Evolutionary conservation across 2,888 invertebrate genomes (phyloP).

Genomic region (Aleiodes testaceus): DNA sequence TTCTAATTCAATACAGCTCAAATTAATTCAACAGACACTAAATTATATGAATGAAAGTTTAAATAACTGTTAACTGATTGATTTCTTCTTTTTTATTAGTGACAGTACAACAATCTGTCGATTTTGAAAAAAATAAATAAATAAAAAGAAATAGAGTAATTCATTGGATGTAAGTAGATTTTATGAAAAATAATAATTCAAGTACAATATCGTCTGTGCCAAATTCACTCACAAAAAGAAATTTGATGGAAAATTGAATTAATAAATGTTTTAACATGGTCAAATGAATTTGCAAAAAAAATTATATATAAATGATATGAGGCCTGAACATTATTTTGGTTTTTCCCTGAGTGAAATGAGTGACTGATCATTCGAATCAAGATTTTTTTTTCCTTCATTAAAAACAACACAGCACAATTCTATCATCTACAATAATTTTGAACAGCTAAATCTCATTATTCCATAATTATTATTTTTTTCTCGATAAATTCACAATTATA

Average conservation of each 20-base stretch:
- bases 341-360: neutral
- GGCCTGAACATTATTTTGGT: slow-evolving; percentile 10
- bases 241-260: slow-evolving; percentile 7
- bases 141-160: neutral
- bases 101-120: slow-evolving; percentile 29
- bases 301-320: neutral
- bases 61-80: slow-evolving; percentile 16
- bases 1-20: slow-evolving; percentile 7
- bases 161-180: neutral
- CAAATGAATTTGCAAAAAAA: slow-evolving; percentile 2
- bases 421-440: slow-evolving; percentile 20
- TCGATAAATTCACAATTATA: slow-evolving; percentile 21
- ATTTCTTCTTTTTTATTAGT: slow-evolving; percentile 3
- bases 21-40: neutral
- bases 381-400: slow-evolving; percentile 2
- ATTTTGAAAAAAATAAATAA: slow-evolving; percentile 11
- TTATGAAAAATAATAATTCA: slow-evolving; percentile 3
- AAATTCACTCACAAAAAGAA: slow-evolving; percentile 15
- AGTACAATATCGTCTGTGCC: slow-evolving; percentile 25
- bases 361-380: slow-evolving; percentile 8
- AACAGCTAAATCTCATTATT: neutral
- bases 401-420: slow-evolving; percentile 12
- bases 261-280: slow-evolving; percentile 22
- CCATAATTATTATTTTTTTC: neutral
- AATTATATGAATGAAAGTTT: slow-evolving; percentile 5